Conservation (phyloP, 2,113 vertebrate genomes). For the Rhineura floridana region DNA sequence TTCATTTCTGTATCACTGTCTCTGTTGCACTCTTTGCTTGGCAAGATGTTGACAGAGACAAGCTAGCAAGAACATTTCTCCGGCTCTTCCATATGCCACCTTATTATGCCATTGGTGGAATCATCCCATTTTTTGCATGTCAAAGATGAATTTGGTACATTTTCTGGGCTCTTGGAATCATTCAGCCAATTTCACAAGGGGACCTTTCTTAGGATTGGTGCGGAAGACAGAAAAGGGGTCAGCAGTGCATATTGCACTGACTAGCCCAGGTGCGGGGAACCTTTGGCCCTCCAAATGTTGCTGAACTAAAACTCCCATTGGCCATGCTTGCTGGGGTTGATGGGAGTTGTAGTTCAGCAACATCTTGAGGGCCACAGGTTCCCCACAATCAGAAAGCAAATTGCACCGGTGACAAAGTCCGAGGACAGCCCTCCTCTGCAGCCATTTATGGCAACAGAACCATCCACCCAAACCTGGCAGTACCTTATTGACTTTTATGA, state of each 20-base stretch:
- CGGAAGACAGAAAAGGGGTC: too few species aligned
- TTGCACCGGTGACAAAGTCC: not conserved
- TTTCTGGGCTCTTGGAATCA: not conserved
- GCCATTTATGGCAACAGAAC: not conserved
- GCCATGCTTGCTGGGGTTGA: too few species aligned
- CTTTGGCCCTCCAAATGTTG: too few species aligned
- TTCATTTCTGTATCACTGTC: not conserved
- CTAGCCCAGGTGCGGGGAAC: too few species aligned
- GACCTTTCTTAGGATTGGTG: too few species aligned
- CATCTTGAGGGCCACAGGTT: too few species aligned
- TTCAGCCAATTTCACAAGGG: not conserved
- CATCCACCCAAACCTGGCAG: not conserved
- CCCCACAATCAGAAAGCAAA: not conserved
- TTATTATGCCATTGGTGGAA: not conserved
- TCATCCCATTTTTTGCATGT: not conserved
- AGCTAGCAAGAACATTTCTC: not conserved
- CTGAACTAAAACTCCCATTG: too few species aligned
- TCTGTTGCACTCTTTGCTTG: not conserved
- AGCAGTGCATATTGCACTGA: too few species aligned
- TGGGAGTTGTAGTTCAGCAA: too few species aligned
- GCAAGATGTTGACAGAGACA: not conserved
- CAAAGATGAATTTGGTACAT: not conserved
- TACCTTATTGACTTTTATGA: not conserved
- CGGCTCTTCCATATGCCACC: slow-evolving; percentile 4
- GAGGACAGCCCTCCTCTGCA: too few species aligned